Base-by-base conservation (phyloP, 1,140 invertebrate species). In the Penaeus indicus region DNA sequence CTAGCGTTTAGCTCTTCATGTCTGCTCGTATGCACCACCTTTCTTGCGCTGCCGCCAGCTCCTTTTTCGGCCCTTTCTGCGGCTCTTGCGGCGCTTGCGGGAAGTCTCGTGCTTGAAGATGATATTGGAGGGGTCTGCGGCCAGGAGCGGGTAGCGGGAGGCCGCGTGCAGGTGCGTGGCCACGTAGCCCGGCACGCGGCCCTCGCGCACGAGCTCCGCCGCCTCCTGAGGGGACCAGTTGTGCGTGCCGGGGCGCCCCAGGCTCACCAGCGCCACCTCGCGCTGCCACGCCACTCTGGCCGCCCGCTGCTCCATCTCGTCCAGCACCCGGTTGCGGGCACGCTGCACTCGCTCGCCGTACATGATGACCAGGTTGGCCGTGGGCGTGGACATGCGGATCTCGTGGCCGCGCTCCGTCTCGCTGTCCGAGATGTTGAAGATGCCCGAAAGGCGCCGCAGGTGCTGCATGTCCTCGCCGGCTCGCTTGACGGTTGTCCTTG, bases 61-160 rank as follows among this genome's bases (percentile, higher is more conserved):
- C 78, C 88, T 90, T 72, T 90, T 91, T 32, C 90, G 86, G 27
- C 77, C 81, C 86, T 89, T 91, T 86, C 89, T 91, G 72, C 90
- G 88, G 79, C 89, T 91, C 81, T 90, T 90, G 77, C 90, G 89
- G 38, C 90, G 62, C 69, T 91, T 91, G 86, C 90, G 86, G 77
- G 88, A 85, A 62, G 83, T 91, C 64, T 91, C 90, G 75, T 88
- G 90, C 63, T 88, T 89, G 78, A 91, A 91, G 42, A 91, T 95
- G 11, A 99, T 96, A 93, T 99, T 99, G 62, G 97, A 97, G 32
- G 97, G 97, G 93, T 99, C 98, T 92, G 99, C 97, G 8, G 98
- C 97, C 11, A 99, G 93, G 91, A 97, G 96, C 0, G 98, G 97
- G 93, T 97, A 98, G 90, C 96, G 95, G 91, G 97, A 95, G 75